Conservation (phyloP, 2,797 vertebrate genomes). For the Enteromius mattozi region DNA sequence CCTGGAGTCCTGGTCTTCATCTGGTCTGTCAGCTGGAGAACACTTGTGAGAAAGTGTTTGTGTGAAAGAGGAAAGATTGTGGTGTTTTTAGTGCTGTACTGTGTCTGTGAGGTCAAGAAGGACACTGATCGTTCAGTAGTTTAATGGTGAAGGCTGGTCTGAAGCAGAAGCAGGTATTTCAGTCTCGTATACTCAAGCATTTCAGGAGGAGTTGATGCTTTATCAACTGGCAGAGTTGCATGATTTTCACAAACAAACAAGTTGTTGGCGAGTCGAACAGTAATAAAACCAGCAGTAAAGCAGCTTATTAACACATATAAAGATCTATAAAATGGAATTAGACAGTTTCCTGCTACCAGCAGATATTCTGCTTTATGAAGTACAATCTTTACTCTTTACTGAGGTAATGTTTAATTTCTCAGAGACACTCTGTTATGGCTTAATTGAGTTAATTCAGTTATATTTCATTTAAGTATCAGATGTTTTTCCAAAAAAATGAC, state of each 20-base stretch:
- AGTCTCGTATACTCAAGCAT: neutral
- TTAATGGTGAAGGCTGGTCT: neutral
- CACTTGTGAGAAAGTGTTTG: conserved; percentile 38
- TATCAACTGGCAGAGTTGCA: neutral
- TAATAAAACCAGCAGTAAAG: neutral
- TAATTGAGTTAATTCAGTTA: neutral
- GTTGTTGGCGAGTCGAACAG: neutral
- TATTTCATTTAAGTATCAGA: neutral
- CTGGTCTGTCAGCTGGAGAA: neutral
- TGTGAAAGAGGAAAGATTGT: conserved; percentile 59
- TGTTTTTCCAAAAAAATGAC: neutral
- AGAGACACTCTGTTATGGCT: neutral
- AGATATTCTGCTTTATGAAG: neutral
- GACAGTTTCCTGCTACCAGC: neutral
- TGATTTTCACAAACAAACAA: neutral
- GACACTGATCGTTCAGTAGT: neutral
- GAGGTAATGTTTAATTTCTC: neutral
- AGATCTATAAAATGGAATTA: neutral
- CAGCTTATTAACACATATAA: neutral
- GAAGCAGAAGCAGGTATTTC: neutral
- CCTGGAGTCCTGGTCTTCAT: conserved; percentile 66
- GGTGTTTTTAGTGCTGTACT: neutral
- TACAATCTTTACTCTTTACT: neutral
- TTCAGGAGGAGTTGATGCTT: neutral
- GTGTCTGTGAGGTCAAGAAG: neutral